Base-by-base conservation (phyloP, 2,113 vertebrate genomes). In the Aleadryas rufinucha region DNA sequence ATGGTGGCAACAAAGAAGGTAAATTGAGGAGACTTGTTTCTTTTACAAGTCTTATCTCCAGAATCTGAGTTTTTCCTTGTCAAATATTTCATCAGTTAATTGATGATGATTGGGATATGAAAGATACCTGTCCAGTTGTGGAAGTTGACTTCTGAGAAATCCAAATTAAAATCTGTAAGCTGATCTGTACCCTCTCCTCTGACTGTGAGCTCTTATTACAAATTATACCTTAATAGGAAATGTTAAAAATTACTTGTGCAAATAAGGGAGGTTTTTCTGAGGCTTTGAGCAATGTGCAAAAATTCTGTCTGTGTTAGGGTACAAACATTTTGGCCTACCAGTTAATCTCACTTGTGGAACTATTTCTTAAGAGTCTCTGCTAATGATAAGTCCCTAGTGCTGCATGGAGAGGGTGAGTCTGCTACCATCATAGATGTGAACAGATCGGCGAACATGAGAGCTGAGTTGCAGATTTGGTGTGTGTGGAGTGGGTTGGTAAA, bases 1-100 rank as follows among this genome's bases (percentile, higher is more conserved):
- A 99, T 95, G 99, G 99, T 92, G 99, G 99, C 79, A 99, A 98
- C 93, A 98, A 98, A 98, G 99, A 99, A 97, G 99, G 99, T 99
- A 97, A 98, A 97, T 86, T 74, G 47, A 85, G 28, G 59, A 53
- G 21, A 72, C 45, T 76, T 74, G 17, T 30, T 89, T 54, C 31
- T 74, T 89, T 44, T 50, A 39, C 41, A 63, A 91, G 26, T 74
- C 63, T 83, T 82, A 35, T 68, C 47, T 91, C 24, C 30, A 87
- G 35, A 77, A 39, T 53, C n/a, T 52, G 33, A 54, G 17, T 14
- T 45, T 84, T 78, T 42, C 16, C 33, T 79, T 87, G 35, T 31
- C 17, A 70, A 80, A 56, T 35, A 42, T 50, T 86, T n/a, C 26
- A 14, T 88, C 8, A 66, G 37, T 72, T 87, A 77, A 24, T 21